These are phyloP conservation scores for Prenolepis imparis DNA, from an alignment of 2,888 invertebrate species.

Conservation along the genomic window DNA sequence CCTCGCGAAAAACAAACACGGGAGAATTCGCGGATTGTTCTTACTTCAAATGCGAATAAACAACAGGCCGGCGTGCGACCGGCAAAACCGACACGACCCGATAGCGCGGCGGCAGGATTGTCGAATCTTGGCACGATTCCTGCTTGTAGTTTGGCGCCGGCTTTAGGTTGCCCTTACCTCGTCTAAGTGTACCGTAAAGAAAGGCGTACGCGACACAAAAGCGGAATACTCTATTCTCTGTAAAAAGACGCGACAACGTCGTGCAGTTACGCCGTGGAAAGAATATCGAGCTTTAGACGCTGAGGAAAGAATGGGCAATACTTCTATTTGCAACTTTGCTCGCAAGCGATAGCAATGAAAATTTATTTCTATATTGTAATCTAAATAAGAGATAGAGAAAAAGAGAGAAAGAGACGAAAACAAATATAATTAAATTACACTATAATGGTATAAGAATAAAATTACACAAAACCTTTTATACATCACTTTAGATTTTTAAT, in stretches of 20 bases:
- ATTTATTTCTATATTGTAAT: constrained; percentile 7
- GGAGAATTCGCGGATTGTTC: constrained; percentile 68
- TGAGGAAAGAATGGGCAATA: neutral
- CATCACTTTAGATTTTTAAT: neutral
- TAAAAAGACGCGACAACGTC: constrained; percentile 35
- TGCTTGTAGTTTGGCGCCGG: constrained; percentile 64
- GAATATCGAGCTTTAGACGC: constrained; percentile 11
- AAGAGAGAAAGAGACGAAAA: neutral
- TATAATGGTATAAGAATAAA: neutral
- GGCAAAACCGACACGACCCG: constrained; percentile 60
- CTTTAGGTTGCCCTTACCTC: constrained; percentile 55
- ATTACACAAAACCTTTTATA: neutral
- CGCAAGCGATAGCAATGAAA: neutral
- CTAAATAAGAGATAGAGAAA: neutral
- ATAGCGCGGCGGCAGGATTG: constrained; percentile 71
- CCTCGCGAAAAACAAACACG: constrained; percentile 73
- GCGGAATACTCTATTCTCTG: constrained; percentile 32
- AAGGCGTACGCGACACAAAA: constrained; percentile 50
- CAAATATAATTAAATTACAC: neutral
- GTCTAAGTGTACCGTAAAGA: constrained; percentile 47
- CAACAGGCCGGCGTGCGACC: constrained; percentile 68
- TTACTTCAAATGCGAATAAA: constrained; percentile 76
- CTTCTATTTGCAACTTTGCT: neutral
- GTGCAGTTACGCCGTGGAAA: constrained; percentile 24
- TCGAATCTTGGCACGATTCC: constrained; percentile 82